Conservation (phyloP, 2,113 vertebrate species). For the Ageneiosus marmoratus region DNA sequence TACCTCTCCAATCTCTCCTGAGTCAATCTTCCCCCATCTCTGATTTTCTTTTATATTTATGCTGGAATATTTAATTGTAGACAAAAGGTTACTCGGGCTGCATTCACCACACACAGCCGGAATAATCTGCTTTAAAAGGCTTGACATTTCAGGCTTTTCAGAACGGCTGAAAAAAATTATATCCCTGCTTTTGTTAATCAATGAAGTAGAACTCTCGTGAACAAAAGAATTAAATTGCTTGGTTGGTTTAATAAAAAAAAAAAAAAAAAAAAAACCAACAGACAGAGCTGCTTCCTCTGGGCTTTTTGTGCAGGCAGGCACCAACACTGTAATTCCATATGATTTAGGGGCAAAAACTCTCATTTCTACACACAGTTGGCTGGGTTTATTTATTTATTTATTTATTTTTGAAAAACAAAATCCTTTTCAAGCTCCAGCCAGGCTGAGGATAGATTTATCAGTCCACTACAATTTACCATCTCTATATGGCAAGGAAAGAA, state of each 20-base stretch:
- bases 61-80: conserved; percentile 99
- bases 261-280: conserved; percentile 89
- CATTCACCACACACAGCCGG: conserved; percentile 99
- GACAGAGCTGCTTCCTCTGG: conserved; percentile 99
- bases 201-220: conserved; percentile 99
- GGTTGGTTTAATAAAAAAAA: conserved; percentile 97
- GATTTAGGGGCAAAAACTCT: conserved; percentile 99
- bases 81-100: conserved; percentile 99
- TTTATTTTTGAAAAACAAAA: conserved; percentile 61
- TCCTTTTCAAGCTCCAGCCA: conserved; percentile 93
- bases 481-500: conserved; percentile 67
- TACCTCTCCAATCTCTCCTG: conserved; percentile 99
- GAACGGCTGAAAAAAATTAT: conserved; percentile 99
- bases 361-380: conserved; percentile 99
- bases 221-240: conserved; percentile 99
- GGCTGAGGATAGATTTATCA: conserved; percentile 89
- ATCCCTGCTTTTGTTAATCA: conserved; percentile 99
- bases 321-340: conserved; percentile 99
- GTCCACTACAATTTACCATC: conserved; percentile 79
- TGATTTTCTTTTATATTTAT: conserved; percentile 99
- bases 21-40: conserved; percentile 99
- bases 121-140: conserved; percentile 99
- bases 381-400: background rate
- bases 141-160: conserved; percentile 99
- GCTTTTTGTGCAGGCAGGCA: conserved; percentile 97